A percentile compares a stretch with the other conserved stretches of the same genome.
Evolutionary conservation across 2,888 invertebrate species (phyloP).

Genomic region (Rhaphigaster nebulosa): DNA sequence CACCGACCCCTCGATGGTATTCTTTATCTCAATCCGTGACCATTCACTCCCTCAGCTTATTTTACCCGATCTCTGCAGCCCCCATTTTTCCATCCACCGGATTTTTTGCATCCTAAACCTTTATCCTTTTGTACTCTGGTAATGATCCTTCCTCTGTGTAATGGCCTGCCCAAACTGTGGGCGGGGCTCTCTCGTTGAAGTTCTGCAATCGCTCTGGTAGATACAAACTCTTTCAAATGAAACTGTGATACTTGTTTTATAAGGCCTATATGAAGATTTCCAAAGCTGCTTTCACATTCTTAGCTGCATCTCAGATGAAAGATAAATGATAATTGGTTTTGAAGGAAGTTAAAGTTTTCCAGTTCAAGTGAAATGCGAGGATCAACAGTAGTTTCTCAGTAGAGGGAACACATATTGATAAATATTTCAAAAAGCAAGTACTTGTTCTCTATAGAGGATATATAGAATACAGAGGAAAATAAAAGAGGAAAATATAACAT

Average conservation of each 20-base stretch:
- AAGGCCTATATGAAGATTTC: background rate
- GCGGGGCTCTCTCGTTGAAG: background rate
- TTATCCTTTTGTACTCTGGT: background rate
- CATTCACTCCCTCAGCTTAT: background rate
- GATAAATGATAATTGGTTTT: too few species aligned
- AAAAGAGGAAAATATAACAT: too few species aligned
- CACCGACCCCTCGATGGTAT: background rate
- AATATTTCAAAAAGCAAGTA: too few species aligned
- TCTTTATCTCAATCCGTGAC: background rate
- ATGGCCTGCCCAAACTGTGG: background rate
- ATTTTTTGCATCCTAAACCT: background rate
- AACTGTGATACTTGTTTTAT: background rate
- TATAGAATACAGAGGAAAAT: too few species aligned
- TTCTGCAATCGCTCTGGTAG: background rate
- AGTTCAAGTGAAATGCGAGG: too few species aligned
- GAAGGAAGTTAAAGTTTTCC: too few species aligned
- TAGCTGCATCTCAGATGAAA: background rate
- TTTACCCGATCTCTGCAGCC: background rate
- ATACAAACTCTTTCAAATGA: background rate
- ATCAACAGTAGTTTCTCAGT: too few species aligned
- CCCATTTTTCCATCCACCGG: background rate
- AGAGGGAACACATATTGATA: too few species aligned
- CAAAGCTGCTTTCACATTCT: background rate
- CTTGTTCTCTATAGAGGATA: too few species aligned
- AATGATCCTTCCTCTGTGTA: conserved; percentile 4